A percentile compares a stretch with the other conserved stretches of the same genome.
Conservation (phyloP, 2,888 invertebrate species). For the Acanthoscelides obtectus region DNA sequence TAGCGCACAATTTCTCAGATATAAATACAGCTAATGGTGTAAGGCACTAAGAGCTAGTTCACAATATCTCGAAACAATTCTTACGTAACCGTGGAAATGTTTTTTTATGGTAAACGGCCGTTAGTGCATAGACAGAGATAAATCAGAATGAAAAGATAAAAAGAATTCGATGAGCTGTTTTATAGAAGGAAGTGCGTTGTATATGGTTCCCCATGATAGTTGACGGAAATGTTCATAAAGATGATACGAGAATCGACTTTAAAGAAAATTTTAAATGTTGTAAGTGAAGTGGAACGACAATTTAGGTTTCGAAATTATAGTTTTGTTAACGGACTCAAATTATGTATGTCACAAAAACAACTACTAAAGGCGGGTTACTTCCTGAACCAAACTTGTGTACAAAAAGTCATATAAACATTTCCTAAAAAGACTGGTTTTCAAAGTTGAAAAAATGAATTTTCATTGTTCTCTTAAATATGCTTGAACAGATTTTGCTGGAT, state of each 20-base stretch:
- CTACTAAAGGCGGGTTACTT: no score
- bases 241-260: background rate
- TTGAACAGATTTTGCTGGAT: no score
- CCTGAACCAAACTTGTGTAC: no score
- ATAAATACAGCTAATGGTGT: background rate
- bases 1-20: background rate
- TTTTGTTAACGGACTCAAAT: no score
- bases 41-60: background rate
- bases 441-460: no score
- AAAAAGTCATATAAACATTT: no score
- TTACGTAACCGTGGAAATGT: background rate
- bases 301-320: no score
- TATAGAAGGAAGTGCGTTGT: background rate
- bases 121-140: background rate
- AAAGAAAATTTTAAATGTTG: background rate
- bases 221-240: background rate
- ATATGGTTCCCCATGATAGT: background rate
- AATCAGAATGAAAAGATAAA: background rate
- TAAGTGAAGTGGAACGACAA: no score
- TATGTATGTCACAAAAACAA: no score
- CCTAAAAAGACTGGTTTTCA: no score
- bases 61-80: background rate
- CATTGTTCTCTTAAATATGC: no score
- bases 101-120: background rate
- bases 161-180: background rate